Conservation (phyloP, 2,888 invertebrate species). For the Oxytorus armatus region DNA sequence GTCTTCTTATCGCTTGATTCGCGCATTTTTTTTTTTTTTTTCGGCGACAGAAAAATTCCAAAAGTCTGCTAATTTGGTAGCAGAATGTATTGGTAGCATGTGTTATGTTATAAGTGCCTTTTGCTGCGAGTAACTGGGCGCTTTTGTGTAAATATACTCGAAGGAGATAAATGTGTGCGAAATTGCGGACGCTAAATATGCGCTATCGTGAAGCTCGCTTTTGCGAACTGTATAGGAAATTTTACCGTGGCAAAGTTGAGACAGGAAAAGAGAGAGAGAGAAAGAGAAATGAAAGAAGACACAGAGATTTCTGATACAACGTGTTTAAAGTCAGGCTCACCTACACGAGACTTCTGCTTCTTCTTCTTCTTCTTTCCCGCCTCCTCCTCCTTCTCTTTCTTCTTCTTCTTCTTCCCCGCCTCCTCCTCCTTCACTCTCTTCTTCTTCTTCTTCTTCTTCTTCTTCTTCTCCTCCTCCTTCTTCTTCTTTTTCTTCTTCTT, state of each 20-base stretch:
- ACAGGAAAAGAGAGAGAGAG: constrained; percentile 18
- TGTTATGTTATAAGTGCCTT: background rate
- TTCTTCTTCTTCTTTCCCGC: constrained; percentile 47
- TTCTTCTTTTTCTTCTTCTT: constrained; percentile 19
- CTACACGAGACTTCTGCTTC: constrained; percentile 61
- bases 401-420: constrained; percentile 50
- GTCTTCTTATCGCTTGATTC: background rate
- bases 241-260: too few species aligned
- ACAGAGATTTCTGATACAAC: constrained; percentile 61
- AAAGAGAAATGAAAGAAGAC: constrained; percentile 47
- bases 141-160: constrained; percentile 42
- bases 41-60: background rate
- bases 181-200: constrained; percentile 32
- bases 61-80: background rate
- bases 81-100: background rate
- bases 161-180: constrained; percentile 15
- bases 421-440: too few species aligned
- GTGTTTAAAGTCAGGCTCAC: constrained; percentile 61
- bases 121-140: background rate
- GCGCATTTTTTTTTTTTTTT: background rate
- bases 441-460: constrained; percentile 37
- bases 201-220: constrained; percentile 6
- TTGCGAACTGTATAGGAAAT: too few species aligned
- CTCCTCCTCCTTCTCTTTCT: too few species aligned
- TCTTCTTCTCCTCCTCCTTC: constrained; percentile 34